Evolutionary conservation across 2,113 vertebrate genomes (phyloP).

Genomic region (Eurypyga helias): DNA sequence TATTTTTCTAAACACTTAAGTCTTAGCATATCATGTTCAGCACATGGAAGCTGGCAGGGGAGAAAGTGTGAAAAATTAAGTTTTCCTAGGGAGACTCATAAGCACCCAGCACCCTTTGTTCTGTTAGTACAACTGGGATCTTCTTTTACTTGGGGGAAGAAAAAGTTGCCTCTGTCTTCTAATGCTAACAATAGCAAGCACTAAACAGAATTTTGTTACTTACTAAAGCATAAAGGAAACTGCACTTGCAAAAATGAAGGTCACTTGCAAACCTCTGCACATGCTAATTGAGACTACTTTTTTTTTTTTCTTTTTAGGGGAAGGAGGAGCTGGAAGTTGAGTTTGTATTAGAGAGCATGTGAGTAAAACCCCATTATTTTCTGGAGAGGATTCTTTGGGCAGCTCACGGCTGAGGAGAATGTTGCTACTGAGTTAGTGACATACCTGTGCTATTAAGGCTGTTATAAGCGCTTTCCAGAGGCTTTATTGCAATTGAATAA

Average conservation of each 20-base stretch:
- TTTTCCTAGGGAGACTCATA: background rate
- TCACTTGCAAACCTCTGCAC: background rate
- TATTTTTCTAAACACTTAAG: background rate
- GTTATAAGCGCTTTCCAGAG: background rate
- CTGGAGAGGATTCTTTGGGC: background rate
- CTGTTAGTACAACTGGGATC: background rate
- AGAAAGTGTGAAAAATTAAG: background rate
- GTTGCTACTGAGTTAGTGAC: background rate
- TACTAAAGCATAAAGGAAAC: background rate
- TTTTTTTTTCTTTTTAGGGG: constrained; percentile 33
- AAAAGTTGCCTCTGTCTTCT: background rate
- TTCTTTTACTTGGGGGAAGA: background rate
- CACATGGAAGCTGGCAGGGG: background rate
- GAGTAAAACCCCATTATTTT: constrained; percentile 12
- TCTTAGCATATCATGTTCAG: background rate
- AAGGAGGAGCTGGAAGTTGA: constrained; percentile 61
- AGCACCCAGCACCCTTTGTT: background rate
- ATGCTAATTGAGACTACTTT: background rate
- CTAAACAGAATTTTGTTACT: background rate
- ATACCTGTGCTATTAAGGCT: background rate
- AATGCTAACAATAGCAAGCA: background rate
- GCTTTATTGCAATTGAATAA: background rate
- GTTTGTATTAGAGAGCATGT: constrained; percentile 57
- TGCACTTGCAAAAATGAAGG: background rate
- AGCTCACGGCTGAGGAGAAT: background rate